A percentile compares a stretch with the other conserved stretches of the same genome.
Conservation (phyloP, 2,113 vertebrate species). For the Dicaeum eximium region DNA sequence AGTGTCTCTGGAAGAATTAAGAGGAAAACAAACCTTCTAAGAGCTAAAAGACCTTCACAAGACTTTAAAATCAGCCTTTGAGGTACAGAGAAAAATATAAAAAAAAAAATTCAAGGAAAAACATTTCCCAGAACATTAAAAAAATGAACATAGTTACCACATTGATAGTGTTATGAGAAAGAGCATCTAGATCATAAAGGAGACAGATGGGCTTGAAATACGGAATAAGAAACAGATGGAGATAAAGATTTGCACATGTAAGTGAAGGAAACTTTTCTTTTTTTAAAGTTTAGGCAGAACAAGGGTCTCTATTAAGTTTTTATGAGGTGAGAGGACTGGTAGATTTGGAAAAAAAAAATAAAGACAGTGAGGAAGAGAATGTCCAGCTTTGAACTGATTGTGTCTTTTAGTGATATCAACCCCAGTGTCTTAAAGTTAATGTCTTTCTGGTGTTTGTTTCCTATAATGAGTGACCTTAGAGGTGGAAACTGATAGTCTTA, state of each 20-base stretch:
- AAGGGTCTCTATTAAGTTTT: slow-evolving; percentile 9
- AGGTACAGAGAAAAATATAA: not conserved
- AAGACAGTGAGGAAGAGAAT: not conserved
- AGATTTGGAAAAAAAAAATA: not conserved
- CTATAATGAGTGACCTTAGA: not conserved
- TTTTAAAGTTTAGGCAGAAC: not conserved
- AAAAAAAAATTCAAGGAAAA: not conserved
- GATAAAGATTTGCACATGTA: slow-evolving; percentile 16
- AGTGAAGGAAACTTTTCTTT: not conserved
- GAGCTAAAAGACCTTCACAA: not conserved
- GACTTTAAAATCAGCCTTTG: not conserved
- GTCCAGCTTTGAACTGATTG: not conserved
- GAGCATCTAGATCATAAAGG: slow-evolving; percentile 9
- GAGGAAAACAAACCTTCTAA: not conserved
- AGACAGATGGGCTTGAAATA: not conserved
- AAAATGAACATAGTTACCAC: slow-evolving; percentile 7
- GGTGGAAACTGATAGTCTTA: not conserved
- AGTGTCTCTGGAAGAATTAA: not conserved
- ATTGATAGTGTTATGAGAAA: not conserved
- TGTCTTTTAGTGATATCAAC: not conserved
- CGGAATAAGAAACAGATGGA: slow-evolving; percentile 33
- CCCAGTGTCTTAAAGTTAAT: not conserved
- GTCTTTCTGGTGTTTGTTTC: not conserved
- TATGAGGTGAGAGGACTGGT: not conserved
- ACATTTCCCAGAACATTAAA: not conserved